Evolutionary conservation across 2,797 vertebrate species (phyloP).

Genomic region (Aldrovandia affinis): DNA sequence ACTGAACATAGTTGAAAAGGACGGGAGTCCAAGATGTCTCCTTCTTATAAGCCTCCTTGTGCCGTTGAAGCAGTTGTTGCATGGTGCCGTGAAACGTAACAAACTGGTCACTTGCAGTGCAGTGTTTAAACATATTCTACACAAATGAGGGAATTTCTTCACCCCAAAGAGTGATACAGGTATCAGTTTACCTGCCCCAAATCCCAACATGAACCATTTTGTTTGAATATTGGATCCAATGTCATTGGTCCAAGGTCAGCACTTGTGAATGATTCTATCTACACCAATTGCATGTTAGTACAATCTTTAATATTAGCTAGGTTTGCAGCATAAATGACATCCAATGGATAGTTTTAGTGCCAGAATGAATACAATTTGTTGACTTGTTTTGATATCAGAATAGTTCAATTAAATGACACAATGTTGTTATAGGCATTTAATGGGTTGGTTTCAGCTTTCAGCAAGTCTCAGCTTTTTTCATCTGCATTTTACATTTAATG

Average conservation of each 20-base stretch:
- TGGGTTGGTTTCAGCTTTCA: background rate
- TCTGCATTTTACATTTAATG: conserved; percentile 1
- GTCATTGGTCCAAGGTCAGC: background rate
- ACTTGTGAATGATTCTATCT: background rate
- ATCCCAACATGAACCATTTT: background rate
- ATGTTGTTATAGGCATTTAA: background rate
- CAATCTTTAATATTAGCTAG: background rate
- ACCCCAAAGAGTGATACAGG: too few species aligned
- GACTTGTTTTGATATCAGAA: background rate
- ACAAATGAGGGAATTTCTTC: background rate
- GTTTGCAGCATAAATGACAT: background rate
- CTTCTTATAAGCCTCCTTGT: background rate
- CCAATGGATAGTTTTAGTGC: background rate
- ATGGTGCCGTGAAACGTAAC: background rate
- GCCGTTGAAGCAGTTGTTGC: background rate
- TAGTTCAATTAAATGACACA: background rate
- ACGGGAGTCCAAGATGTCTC: too few species aligned
- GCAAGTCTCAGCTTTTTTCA: background rate
- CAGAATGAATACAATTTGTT: background rate
- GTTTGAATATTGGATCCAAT: background rate
- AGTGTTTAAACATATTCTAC: background rate
- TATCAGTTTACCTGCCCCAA: too few species aligned
- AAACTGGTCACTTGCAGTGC: background rate
- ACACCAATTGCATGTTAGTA: background rate
- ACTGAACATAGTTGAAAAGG: background rate